A percentile compares a stretch with the other conserved stretches of the same genome.
These are phyloP conservation scores for Calameuta pallipes DNA, from an alignment of 2,888 invertebrate genomes.

Conservation along the genomic window DNA sequence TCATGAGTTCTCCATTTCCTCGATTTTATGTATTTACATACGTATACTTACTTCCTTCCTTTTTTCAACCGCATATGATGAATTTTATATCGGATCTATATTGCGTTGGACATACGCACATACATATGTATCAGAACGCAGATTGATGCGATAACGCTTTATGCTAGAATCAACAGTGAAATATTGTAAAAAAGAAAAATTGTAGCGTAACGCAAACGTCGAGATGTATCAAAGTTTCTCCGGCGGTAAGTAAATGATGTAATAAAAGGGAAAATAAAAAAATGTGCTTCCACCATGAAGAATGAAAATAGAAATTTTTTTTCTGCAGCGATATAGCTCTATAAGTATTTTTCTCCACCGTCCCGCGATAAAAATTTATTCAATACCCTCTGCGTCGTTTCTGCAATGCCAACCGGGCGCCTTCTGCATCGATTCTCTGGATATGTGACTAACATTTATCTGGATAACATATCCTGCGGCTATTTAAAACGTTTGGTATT, in stretches of 20 bases:
- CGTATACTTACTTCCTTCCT: background rate
- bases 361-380: background rate
- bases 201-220: background rate
- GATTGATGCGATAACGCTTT: background rate
- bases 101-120: background rate
- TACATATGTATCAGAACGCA: background rate
- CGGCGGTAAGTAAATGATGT: background rate
- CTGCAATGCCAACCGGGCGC: background rate
- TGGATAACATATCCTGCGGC: background rate
- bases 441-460: background rate
- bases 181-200: background rate
- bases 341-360: background rate
- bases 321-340: background rate
- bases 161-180: background rate
- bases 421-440: background rate
- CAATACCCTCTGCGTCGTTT: background rate
- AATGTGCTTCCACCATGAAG: background rate
- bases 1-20: background rate
- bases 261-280: background rate
- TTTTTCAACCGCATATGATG: background rate
- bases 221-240: background rate
- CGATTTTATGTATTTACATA: background rate
- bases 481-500: background rate
- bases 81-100: background rate
- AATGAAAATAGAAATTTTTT: background rate